Evolutionary conservation across 1,140 invertebrate genomes (phyloP), one percentile per base, ranked within the genome.

Genomic region (Coenobita brevimanus): DNA sequence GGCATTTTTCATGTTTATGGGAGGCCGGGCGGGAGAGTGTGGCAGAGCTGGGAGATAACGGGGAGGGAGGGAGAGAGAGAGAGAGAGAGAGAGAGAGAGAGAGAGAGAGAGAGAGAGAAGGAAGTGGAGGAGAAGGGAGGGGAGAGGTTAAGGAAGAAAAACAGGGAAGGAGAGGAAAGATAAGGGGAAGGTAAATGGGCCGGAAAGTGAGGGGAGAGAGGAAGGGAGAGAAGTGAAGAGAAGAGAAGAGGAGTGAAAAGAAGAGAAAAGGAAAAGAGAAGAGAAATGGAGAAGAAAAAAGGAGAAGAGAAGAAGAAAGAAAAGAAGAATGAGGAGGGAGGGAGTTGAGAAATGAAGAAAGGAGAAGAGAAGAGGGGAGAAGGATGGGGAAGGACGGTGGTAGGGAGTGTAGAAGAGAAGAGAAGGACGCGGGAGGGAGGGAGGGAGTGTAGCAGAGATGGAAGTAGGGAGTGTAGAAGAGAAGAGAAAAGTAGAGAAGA

Each of bases 1-100:
- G 76, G 46, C 46, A 80, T 87, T 87, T 87, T 87, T 87, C 84
- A 87, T 87, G 60, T 87, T 87, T 87, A 80, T 87, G 71, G 84
- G 60, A 15, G 33, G 33, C 2, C 75, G 71, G 69, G 50, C 30
- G 82, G 82, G 54, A 60, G 82, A 85, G 54, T 69, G 17, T 85
- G 82, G 71, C 71, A 78, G 71, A 3, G 6, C 21, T 3, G 2
- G 71, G 54, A 85, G 71, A 85, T 76, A 85, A 85, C 71, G 38
- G 50, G 17, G 24, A 10, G 17, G 0, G 10, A 21, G 54, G 10
- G 15, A 24, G n/a, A 1, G 2, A 8, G 2, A 6, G 67, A 33
- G 67, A 4, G 27, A 33, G 30, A 33, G 67, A 33, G 67, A 71
- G 4, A 71, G 4, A 33, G 67, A 33, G 36, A 17, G 13, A 15